Percentiles rank a stretch among this genome's conserved stretches.
These are phyloP conservation scores for Drosophila kanekoi DNA, from an alignment of 2,888 invertebrate species.

Conservation along the genomic window DNA sequence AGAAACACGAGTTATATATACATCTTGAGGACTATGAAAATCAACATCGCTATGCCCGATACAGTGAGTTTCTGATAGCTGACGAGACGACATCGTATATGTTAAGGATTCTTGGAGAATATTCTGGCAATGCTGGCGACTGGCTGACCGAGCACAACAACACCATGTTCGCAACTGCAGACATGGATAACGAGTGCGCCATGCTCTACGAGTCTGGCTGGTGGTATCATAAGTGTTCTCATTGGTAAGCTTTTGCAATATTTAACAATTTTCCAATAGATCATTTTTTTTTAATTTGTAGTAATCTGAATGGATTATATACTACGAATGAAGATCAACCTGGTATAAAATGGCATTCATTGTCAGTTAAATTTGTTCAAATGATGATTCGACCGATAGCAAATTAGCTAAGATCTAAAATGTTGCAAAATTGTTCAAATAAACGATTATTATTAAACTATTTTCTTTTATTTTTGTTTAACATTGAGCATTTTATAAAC, in stretches of 20 bases:
- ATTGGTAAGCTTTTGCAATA: conserved; percentile 84
- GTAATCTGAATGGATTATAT: conserved; percentile 89
- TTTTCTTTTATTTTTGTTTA: too few species aligned
- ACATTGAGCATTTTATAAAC: too few species aligned
- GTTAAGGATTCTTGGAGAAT: conserved; percentile 88
- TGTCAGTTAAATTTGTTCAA: conserved; percentile 87
- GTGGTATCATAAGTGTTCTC: conserved; percentile 90
- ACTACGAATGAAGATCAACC: conserved; percentile 80
- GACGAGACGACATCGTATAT: conserved; percentile 88
- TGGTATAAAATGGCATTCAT: conserved; percentile 86
- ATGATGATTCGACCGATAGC: conserved; percentile 86
- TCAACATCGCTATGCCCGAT: conserved; percentile 87
- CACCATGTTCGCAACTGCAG: conserved; percentile 88
- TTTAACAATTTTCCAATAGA: background rate
- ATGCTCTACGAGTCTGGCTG: conserved; percentile 88
- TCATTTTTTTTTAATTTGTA: conserved; percentile 55
- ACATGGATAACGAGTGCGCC: conserved; percentile 89
- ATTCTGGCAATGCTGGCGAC: conserved; percentile 88
- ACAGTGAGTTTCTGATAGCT: conserved; percentile 88
- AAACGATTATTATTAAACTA: too few species aligned
- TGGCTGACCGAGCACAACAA: conserved; percentile 88
- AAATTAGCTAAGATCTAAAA: background rate
- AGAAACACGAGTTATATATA: conserved; percentile 86
- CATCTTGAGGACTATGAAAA: conserved; percentile 87
- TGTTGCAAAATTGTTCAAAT: too few species aligned